Conservation (phyloP, 2,797 vertebrate species). For the Lagodon rhomboides region DNA sequence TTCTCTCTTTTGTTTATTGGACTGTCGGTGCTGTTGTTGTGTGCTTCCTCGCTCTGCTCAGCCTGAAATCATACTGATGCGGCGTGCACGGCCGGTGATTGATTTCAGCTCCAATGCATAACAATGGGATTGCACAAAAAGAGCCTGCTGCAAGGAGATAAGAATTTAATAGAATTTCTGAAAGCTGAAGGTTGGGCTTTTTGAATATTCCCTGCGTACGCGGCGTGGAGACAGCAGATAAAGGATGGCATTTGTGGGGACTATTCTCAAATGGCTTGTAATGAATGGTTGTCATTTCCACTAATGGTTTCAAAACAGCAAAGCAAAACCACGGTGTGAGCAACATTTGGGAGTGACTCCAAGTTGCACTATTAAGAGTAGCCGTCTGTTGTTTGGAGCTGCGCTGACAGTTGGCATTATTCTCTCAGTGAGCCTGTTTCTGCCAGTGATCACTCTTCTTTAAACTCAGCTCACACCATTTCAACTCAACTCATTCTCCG, state of each 20-base stretch:
- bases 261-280: slow-evolving; percentile 90
- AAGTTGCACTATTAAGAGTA: slow-evolving; percentile 75
- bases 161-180: slow-evolving; percentile 97
- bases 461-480: not conserved
- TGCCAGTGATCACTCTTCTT: slow-evolving; percentile 55
- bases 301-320: slow-evolving; percentile 88
- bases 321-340: slow-evolving; percentile 78
- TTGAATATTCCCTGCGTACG: slow-evolving; percentile 91
- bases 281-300: slow-evolving; percentile 92
- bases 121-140: slow-evolving; percentile 92
- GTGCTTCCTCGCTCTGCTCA: slow-evolving; percentile 56
- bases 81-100: slow-evolving; percentile 85
- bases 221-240: slow-evolving; percentile 91
- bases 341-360: slow-evolving; percentile 81
- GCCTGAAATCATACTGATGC: slow-evolving; percentile 89
- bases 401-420: slow-evolving; percentile 40
- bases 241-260: slow-evolving; percentile 92
- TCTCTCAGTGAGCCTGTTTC: slow-evolving; percentile 32
- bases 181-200: slow-evolving; percentile 94
- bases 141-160: slow-evolving; percentile 95
- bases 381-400: slow-evolving; percentile 41
- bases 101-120: slow-evolving; percentile 91
- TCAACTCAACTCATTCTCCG: not conserved
- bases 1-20: slow-evolving; percentile 80
- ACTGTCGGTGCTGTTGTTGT: slow-evolving; percentile 76